Evolutionary conservation across 1,140 invertebrate genomes (phyloP), one percentile per base, ranked within the genome.

Genomic region (Diplogasteroides magnus): DNA sequence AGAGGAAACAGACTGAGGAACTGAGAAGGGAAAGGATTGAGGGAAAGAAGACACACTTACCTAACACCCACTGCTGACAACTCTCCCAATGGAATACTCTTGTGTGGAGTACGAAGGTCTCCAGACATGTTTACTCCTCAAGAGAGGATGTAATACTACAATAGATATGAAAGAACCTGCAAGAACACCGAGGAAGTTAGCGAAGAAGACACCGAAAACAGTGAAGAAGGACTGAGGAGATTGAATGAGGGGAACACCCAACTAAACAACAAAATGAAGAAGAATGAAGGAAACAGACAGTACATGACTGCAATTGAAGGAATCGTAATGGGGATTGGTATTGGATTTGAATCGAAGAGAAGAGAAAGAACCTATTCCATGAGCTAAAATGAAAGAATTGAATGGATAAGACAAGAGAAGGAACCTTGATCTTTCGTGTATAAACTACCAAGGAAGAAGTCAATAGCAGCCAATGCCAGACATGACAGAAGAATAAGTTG

Each of bases 131-230:
- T 97, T 74, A 97, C 85, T n/a, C 78, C 75, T 76, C 25, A 70
- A 64, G 56, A 32, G 29, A 31, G 26, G 57, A 14, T 3, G 19
- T 67, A 59, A 64, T 31, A 61, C 3, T 63, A 60, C 23, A 6
- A 14, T 61, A 29, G 28, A 1, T n/a, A 25, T 55, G 27, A 25
- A 23, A 15, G 48, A 92, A 58, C 94, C 94, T 58, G 94, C 92
- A 69, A 97, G 86, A 61, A 97, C 91, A 28, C 93, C 93, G 67
- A 92, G 91, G 64, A 95, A 89, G 61, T 94, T 92, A 63, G 93
- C 90, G 85, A 96, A 92, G 85, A 94, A 93, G n/a, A 95, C 91
- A 56, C 92, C 92, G 84, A 94, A 92, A 60, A 94, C 91, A 19
- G 89, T 91, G 83, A 94, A 94, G 90, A 91, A 94, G 67, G 88